A percentile compares a stretch with the other conserved stretches of the same genome.
These are phyloP conservation scores for Riparia riparia DNA, from an alignment of 2,113 vertebrate genomes.

Conservation along the genomic window DNA sequence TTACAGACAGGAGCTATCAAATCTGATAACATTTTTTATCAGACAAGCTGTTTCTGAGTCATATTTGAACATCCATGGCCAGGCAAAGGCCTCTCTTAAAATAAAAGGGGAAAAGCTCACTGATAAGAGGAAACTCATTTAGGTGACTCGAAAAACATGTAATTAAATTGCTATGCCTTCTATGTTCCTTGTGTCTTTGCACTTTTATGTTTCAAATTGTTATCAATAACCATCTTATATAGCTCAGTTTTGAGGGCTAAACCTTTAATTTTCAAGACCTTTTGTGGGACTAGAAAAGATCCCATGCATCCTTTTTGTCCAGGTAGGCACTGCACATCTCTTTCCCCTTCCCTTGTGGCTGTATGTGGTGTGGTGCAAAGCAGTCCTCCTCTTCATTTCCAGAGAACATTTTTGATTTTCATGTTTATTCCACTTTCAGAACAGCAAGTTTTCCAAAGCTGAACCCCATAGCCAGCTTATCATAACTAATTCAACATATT, in stretches of 20 bases:
- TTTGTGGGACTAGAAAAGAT: background rate
- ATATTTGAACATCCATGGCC: background rate
- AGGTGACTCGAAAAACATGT: background rate
- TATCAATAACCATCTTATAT: background rate
- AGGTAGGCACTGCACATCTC: background rate
- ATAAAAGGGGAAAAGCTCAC: background rate
- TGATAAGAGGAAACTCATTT: background rate
- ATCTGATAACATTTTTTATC: background rate
- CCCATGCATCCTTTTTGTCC: background rate
- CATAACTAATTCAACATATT: background rate
- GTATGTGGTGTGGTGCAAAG: background rate
- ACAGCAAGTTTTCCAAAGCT: background rate
- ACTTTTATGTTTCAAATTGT: background rate
- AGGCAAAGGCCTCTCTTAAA: background rate
- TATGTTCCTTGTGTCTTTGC: background rate
- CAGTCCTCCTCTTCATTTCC: background rate
- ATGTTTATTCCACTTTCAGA: background rate
- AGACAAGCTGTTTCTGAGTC: background rate
- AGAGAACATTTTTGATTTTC: background rate
- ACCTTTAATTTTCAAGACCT: background rate
- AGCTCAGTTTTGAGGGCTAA: background rate
- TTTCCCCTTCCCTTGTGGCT: background rate
- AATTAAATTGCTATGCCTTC: background rate
- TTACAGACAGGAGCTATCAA: background rate
- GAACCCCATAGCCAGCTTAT: background rate